phyloP scores from a whole-genome alignment of 2,797 vertebrate genomes.

The Nannoperca obscura region DNA sequence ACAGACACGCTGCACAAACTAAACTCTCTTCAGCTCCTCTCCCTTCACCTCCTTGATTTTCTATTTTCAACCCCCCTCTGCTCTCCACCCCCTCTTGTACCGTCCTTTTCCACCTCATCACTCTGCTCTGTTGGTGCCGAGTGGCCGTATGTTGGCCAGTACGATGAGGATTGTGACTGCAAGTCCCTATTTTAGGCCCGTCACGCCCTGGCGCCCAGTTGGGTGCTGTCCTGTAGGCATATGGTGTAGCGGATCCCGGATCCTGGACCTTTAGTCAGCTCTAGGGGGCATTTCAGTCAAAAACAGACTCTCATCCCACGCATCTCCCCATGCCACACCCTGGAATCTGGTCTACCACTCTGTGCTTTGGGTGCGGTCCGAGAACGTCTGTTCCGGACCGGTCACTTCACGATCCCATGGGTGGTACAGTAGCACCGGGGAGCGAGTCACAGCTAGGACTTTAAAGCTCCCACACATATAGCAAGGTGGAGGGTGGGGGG shows the following conservation, averaged over 20 bases:
- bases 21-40: slow-evolving; percentile 57
- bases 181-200: slow-evolving; percentile 79
- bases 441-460: slow-evolving; percentile 42
- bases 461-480: slow-evolving; percentile 56
- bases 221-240: slow-evolving; percentile 83
- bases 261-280: slow-evolving; percentile 62
- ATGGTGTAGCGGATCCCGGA: slow-evolving; percentile 78
- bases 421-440: slow-evolving; percentile 45
- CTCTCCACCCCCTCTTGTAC: slow-evolving; percentile 59
- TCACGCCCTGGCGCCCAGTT: slow-evolving; percentile 74
- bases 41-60: slow-evolving; percentile 56
- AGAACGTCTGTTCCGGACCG: slow-evolving; percentile 57
- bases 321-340: slow-evolving; percentile 37
- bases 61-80: slow-evolving; percentile 64
- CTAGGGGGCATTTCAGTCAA: slow-evolving; percentile 62
- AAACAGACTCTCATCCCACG: slow-evolving; percentile 60
- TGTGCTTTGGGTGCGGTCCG: slow-evolving; percentile 63
- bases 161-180: slow-evolving; percentile 53
- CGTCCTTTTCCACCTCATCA: slow-evolving; percentile 55
- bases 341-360: slow-evolving; percentile 39
- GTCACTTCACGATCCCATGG: slow-evolving; percentile 40
- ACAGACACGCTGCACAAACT: slow-evolving; percentile 40
- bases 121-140: slow-evolving; percentile 49
- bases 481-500: slow-evolving; percentile 51
- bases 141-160: slow-evolving; percentile 65